These are phyloP conservation scores for Drosophila pruinosa DNA, from an alignment of 1,140 invertebrate genomes.

Conservation along the genomic window DNA sequence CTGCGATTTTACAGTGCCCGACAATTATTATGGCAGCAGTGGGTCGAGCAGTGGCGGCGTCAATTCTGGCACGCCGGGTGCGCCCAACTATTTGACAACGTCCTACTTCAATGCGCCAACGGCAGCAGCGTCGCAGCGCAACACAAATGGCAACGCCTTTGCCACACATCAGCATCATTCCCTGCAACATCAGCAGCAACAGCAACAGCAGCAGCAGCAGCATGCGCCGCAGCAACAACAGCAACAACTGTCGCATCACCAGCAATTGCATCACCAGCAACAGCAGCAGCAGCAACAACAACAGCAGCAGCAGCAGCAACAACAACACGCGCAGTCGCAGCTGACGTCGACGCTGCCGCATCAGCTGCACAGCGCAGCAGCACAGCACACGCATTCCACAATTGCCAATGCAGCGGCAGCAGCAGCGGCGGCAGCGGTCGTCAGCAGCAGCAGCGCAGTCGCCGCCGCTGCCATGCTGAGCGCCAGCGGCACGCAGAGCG, in stretches of 20 bases:
- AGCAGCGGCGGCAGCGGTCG: constrained; percentile 50
- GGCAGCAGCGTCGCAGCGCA: constrained; percentile 68
- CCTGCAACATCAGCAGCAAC: constrained; percentile 76
- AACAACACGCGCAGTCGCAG: constrained; percentile 53
- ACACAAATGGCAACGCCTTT: constrained; percentile 53
- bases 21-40: constrained; percentile 75
- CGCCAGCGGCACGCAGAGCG: constrained; percentile 86
- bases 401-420: constrained; percentile 57
- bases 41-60: constrained; percentile 44
- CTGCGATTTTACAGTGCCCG: constrained; percentile 59
- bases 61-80: constrained; percentile 46
- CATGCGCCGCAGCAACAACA: constrained; percentile 84
- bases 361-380: constrained; percentile 67
- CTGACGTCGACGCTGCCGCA: constrained; percentile 83
- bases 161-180: constrained; percentile 70
- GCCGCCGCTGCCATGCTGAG: constrained; percentile 83
- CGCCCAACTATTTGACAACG: constrained; percentile 67
- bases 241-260: constrained; percentile 59
- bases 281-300: constrained; percentile 72
- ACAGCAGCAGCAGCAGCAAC: constrained; percentile 53
- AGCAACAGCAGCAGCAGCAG: constrained; percentile 49
- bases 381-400: constrained; percentile 73
- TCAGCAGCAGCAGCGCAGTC: constrained; percentile 54
- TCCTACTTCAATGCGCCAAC: constrained; percentile 80
- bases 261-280: constrained; percentile 81